Evolutionary conservation across 1,140 invertebrate genomes (phyloP).

Genomic region (Drosophila arawakana): DNA sequence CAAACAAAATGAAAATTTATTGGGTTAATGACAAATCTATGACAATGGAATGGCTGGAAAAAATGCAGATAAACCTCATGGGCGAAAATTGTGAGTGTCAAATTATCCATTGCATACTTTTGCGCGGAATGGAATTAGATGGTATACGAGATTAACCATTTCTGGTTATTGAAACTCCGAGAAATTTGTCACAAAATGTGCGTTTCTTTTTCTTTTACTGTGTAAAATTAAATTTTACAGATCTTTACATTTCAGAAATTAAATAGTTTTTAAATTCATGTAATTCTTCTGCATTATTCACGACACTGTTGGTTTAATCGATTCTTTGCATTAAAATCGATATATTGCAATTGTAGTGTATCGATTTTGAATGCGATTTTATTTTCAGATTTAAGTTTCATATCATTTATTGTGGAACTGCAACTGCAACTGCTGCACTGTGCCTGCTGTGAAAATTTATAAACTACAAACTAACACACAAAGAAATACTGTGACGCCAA

Average conservation of each 20-base stretch:
- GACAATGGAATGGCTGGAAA: slow-evolving; percentile 1
- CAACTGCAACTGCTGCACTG: neutral
- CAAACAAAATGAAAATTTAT: slow-evolving; percentile 10
- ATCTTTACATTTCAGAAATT: too few species aligned
- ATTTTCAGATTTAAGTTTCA: too few species aligned
- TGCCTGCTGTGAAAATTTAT: slow-evolving; percentile 34
- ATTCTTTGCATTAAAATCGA: too few species aligned
- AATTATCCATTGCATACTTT: slow-evolving; percentile 7
- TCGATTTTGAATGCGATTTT: too few species aligned
- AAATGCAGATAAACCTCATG: neutral
- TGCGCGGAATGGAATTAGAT: neutral
- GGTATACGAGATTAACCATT: slow-evolving; percentile 1
- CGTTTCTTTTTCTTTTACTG: too few species aligned
- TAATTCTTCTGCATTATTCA: too few species aligned
- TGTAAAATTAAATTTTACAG: too few species aligned
- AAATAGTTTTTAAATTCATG: too few species aligned
- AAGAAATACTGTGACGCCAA: slow-evolving; percentile 35
- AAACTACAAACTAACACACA: slow-evolving; percentile 42
- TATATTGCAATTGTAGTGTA: too few species aligned
- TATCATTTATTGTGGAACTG: too few species aligned
- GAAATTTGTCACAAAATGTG: too few species aligned
- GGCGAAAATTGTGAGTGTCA: neutral
- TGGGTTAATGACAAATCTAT: slow-evolving; percentile 2
- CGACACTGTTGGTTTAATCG: too few species aligned
- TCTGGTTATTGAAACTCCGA: neutral